Evolutionary conservation across 2,888 invertebrate species (phyloP), one percentile per base, ranked within the genome.

Genomic region (Aphodius granarius): DNA sequence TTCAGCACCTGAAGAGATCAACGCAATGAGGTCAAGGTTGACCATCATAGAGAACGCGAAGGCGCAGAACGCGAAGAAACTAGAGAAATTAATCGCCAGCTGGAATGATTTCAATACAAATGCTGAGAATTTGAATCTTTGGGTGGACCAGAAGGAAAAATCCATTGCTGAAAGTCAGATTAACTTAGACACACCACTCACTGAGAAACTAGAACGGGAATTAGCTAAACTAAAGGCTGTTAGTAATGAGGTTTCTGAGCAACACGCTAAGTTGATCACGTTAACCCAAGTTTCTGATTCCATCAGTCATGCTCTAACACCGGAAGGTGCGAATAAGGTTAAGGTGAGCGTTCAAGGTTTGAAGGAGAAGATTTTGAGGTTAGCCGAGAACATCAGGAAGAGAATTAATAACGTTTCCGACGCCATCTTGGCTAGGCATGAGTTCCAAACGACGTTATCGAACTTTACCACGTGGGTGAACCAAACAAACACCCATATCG

Each of bases 101-200:
- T 97, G 96, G 97, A 91, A 93, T 79, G 92, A 93, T 73, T 95
- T 97, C 83, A 95, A 96, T 84, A 89, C 89, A 2, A 94, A 95
- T 81, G 91, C 94, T 0, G 91, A 91, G 19, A 93, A 94, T 84
- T 88, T 97, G 71, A 93, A 94, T 83, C 88, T 91, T 5, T 97
- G 97, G 97, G 89, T 94, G 76, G 88, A 89, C 80, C 90, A 90
- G 78, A 92, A 92, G 0, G 92, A 94, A 83, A 91, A 91, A 83
- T 83, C 89, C 3, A 86, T 93, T 5, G 88, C 89, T 15, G 89
- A 90, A 76, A 90, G 91, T 76, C 89, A 90, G 2, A 84, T 91
- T 6, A 90, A 92, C 62, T 85, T 92, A 0, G 92, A 92, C 79
- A 92, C 93, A 0, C 92, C 94, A 0, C 92, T 94, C 83, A 89